Evolutionary conservation across 1,140 invertebrate species (phyloP).

Genomic region (Heliconius hewitsoni): DNA sequence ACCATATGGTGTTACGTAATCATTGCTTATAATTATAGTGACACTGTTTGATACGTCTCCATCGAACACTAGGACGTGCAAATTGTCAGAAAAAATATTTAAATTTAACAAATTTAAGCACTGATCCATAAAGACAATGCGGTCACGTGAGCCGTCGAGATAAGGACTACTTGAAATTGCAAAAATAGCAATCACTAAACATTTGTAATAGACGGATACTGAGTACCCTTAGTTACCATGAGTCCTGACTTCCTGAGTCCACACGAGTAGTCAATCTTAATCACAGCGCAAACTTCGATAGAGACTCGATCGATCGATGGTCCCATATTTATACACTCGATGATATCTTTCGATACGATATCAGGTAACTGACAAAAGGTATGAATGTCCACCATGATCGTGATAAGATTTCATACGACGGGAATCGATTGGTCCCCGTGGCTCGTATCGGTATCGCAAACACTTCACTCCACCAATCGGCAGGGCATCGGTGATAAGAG

Average conservation of each 20-base stretch:
- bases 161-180: background rate
- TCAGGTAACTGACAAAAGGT: conserved; percentile 70
- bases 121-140: background rate
- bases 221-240: conserved; percentile 42
- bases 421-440: conserved; percentile 74
- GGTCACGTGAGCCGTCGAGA: background rate
- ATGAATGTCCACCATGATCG: conserved; percentile 74
- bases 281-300: conserved; percentile 74
- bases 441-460: conserved; percentile 69
- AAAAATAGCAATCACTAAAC: conserved; percentile 18
- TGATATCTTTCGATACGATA: conserved; percentile 78
- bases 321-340: conserved; percentile 80
- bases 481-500: conserved; percentile 62
- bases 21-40: conserved; percentile 44
- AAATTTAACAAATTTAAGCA: conserved; percentile 7
- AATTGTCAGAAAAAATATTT: background rate
- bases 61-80: conserved; percentile 23
- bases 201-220: conserved; percentile 15
- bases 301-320: conserved; percentile 78
- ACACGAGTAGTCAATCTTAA: conserved; percentile 53
- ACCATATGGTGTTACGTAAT: conserved; percentile 73
- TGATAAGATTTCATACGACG: conserved; percentile 72
- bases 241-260: conserved; percentile 31
- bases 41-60: conserved; percentile 42
- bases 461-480: conserved; percentile 75